Percentiles rank a stretch among this genome's conserved stretches.
Conservation (phyloP, 2,797 vertebrate genomes). For the Hemitrygon akajei region DNA sequence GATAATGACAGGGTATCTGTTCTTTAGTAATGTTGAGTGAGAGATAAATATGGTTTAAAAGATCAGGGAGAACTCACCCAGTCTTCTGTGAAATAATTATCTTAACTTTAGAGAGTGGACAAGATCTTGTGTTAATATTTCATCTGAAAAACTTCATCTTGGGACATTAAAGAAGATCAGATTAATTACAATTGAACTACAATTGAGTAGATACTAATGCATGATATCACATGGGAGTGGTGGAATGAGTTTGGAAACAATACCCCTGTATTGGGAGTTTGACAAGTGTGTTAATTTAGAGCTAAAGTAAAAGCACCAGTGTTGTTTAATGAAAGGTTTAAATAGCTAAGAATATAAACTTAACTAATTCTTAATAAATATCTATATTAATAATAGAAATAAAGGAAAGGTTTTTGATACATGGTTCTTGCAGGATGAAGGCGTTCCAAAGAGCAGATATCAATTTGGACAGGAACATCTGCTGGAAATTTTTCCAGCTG, state of each 20-base stretch:
- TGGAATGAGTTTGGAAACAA: background rate
- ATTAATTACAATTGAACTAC: background rate
- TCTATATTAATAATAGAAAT: background rate
- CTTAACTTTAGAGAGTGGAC: too few species aligned
- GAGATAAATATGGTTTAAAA: too few species aligned
- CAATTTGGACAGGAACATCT: conserved; percentile 13
- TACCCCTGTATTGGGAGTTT: background rate
- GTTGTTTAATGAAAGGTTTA: background rate
- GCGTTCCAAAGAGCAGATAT: background rate
- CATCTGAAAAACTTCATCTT: background rate
- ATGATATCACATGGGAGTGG: background rate
- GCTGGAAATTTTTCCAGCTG: background rate
- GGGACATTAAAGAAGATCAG: background rate
- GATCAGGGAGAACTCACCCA: too few species aligned
- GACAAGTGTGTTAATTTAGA: background rate
- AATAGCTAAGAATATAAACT: background rate
- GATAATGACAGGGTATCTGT: too few species aligned
- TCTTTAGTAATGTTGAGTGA: too few species aligned
- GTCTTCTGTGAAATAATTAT: too few species aligned
- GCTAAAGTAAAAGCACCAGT: background rate
- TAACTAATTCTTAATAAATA: background rate
- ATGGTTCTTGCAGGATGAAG: background rate
- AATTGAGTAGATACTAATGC: background rate
- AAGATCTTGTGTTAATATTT: too few species aligned
- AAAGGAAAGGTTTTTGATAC: background rate